These are phyloP conservation scores for Porites lutea DNA, from an alignment of 64 coral and sea anemone genomes.

Conservation along the genomic window DNA sequence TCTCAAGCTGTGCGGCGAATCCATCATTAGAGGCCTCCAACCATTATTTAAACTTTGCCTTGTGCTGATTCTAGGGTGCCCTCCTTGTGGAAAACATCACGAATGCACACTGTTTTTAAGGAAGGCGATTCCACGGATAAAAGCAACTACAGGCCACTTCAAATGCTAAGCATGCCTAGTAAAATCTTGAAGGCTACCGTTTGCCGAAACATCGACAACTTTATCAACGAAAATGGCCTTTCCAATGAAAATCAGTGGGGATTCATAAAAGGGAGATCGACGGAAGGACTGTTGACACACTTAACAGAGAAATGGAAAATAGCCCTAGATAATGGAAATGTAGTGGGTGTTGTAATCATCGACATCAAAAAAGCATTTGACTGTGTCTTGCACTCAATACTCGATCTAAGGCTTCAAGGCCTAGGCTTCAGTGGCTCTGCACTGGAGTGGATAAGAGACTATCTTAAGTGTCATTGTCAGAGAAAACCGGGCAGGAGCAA, in stretches of 20 bases:
- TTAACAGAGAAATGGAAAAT: background rate
- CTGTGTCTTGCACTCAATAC: constrained; percentile 41
- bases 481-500: no score
- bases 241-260: constrained; percentile 4
- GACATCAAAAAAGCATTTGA: constrained; percentile 31
- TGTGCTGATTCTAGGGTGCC: no score
- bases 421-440: constrained; percentile 9
- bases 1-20: no score
- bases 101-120: constrained; percentile 1
- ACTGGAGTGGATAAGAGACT: constrained; percentile 25
- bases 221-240: background rate
- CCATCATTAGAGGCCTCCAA: no score
- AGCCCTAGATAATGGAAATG: background rate
- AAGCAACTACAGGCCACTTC: no score
- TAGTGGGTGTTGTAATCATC: constrained; percentile 13
- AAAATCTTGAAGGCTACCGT: background rate
- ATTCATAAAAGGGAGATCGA: no score
- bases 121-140: background rate
- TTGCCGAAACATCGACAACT: background rate
- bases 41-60: no score
- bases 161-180: background rate
- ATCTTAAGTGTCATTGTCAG: no score
- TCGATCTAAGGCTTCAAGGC: constrained; percentile 30
- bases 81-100: no score
- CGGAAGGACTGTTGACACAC: no score